A percentile compares a stretch with the other conserved stretches of the same genome.
Conservation (phyloP, 2,113 vertebrate genomes). For the Origma solitaria region DNA sequence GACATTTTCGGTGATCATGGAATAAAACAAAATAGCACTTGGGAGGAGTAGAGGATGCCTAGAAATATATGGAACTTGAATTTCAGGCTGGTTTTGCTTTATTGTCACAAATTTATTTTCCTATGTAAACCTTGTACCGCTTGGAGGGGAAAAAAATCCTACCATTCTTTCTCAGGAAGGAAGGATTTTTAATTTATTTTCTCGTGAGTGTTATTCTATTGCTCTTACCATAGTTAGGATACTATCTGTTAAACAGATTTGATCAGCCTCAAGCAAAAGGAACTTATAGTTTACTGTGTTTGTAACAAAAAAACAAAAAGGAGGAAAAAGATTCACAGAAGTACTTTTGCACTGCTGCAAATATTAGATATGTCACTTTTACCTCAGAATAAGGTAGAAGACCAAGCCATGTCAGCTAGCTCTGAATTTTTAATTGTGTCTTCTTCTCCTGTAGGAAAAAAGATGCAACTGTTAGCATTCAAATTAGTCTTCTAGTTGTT, state of each 20-base stretch:
- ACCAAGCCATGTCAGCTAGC: neutral
- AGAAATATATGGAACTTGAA: neutral
- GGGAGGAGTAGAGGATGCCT: neutral
- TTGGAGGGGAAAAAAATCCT: neutral
- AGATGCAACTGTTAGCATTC: neutral
- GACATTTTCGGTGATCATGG: neutral
- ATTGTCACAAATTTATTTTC: neutral
- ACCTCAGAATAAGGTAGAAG: neutral
- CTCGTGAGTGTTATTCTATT: conserved; percentile 2
- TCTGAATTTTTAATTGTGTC: neutral
- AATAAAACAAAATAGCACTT: neutral
- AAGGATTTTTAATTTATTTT: conserved; percentile 28
- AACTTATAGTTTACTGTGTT: neutral
- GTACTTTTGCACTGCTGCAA: neutral
- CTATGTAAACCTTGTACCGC: neutral
- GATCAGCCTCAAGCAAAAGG: neutral
- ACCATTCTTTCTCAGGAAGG: neutral
- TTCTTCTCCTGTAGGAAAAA: neutral
- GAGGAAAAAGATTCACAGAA: neutral
- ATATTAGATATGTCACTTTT: neutral
- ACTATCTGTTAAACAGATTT: conserved; percentile 36
- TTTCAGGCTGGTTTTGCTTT: neutral
- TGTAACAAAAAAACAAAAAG: neutral
- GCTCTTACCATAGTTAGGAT: conserved; percentile 10
- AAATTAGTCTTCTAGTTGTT: neutral